Base-by-base conservation (phyloP, 1,140 invertebrate species). In the Lerema accius region DNA sequence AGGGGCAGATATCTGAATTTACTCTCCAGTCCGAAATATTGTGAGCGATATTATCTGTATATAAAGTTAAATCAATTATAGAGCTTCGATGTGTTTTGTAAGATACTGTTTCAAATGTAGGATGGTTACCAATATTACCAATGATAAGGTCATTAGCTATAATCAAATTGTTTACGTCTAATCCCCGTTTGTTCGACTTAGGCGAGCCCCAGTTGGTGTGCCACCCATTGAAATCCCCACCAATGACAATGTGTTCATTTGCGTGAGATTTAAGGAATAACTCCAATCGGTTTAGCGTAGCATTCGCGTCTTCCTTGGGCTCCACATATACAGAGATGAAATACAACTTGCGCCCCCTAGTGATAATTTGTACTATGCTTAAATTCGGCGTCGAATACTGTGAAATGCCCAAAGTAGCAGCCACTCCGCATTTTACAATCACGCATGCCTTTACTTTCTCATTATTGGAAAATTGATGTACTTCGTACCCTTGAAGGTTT, bases 381-480 rank as follows among this genome's bases (percentile, higher is more conserved):
- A 51, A 7, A 3, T 51, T 51, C 2, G 49, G 32, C 10, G 32
- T n/a, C 0, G 49, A 51, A 5, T 11, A 39, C 9, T 51, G 1
- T 0, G 49, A 51, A 15, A 51, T 51, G 4, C 49, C 49, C 6
- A 51, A 4, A 3, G 49, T 51, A 0, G 49, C 49, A n/a, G n/a
- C n/a, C n/a, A n/a, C n/a, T n/a, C n/a, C 0, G 28, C 48, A 16
- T 35, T 50, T 50, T 4, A 37, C 6, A 0, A 50, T 35, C 0
- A 50, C n/a, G 9, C 48, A 50, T 10, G 48, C 48, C 32, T 58
- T 58, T 0, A 58, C 40, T 5, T 17, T 37, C 2, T 58, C 4
- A 0, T 58, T 26, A 11, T 14, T 35, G 0, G 14, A 4, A 16
- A 60, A 60, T 28, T 65, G 48, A 13, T 14, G 14, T 1, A 37